Base-by-base conservation (phyloP, 1,140 invertebrate genomes). In the Phthorimaea operculella region DNA sequence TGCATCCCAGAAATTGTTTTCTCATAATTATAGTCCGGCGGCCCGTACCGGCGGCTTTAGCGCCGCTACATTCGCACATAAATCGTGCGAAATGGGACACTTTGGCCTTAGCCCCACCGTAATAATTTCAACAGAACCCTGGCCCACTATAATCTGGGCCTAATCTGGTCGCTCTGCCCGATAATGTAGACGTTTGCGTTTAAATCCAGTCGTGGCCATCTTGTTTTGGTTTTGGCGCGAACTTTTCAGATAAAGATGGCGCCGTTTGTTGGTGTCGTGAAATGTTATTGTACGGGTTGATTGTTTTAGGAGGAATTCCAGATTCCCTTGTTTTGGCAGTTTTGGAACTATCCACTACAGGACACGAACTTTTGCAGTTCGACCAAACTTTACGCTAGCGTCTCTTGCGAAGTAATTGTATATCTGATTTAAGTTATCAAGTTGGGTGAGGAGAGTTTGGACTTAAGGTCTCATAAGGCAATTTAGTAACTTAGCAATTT, bases 1-100 rank as follows among this genome's bases (percentile, higher is more conserved):
- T 73, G 75, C 70, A 76, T 71, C 68, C 66, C 56, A 74, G 68
- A 84, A 84, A 84, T 84, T 84, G 81, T 84, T 84, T 84, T 81
- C 79, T 82, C 79, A 82, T 84, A 81, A 84, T 84, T 84, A 84
- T 74, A 70, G 69, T 54, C 68, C 62, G 55, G 55, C 58, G 66
- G 63, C 52, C 66, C 66, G 60, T 61, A 63, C 55, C 72, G 65
- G 59, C 60, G 80, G 81, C 75, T 78, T 80, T 79, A 60, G 63
- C 64, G 69, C 64, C 63, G 72, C 72, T 74, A 79, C 74, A 76
- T 76, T 83, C 76, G 76, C 75, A 76, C 78, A 82, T 84, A 84
- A 83, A 84, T 84, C 76, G 61, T 51, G 42, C 63, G 66, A 75
- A 83, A 84, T 84, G 81, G 81, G 81, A 81, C 81, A 76, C 64